phyloP scores from a whole-genome alignment of 2,113 vertebrate genomes.

The Hymenochirus boettgeri region DNA sequence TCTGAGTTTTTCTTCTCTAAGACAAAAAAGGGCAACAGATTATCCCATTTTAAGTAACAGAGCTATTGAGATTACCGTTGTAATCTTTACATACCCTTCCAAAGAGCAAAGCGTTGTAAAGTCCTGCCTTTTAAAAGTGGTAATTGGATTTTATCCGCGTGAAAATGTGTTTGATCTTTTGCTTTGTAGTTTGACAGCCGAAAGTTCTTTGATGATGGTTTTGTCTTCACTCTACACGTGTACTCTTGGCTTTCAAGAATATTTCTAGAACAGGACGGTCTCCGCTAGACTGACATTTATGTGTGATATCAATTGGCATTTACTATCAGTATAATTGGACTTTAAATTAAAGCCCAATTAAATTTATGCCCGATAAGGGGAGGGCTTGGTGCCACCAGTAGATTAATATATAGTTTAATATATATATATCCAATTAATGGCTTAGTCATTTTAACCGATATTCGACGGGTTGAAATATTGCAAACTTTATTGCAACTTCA shows the following conservation, averaged over 20 bases:
- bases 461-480: no score
- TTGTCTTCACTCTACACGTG: constrained; percentile 9
- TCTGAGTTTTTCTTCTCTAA: constrained; percentile 1
- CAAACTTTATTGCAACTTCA: no score
- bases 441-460: no score
- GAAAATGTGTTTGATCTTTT: constrained; percentile 6
- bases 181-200: constrained; percentile 13
- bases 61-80: constrained; percentile 24
- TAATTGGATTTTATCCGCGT: constrained; percentile 41
- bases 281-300: constrained; percentile 8
- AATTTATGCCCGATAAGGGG: no score
- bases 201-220: constrained; percentile 28
- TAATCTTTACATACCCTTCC: constrained; percentile 37
- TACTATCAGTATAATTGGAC: no score
- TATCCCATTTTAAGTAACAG: background rate
- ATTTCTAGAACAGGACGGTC: background rate
- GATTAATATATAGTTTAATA: no score
- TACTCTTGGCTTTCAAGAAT: constrained; percentile 12
- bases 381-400: no score
- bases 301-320: background rate
- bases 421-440: no score
- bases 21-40: constrained; percentile 23
- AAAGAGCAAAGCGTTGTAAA: constrained; percentile 28
- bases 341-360: no score
- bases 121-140: constrained; percentile 26